A percentile compares a stretch with the other conserved stretches of the same genome.
Evolutionary conservation across 30 jellyfish, hydroid and myxozoan genomes (phyloP).

Genomic region (Pelagia noctiluca): DNA sequence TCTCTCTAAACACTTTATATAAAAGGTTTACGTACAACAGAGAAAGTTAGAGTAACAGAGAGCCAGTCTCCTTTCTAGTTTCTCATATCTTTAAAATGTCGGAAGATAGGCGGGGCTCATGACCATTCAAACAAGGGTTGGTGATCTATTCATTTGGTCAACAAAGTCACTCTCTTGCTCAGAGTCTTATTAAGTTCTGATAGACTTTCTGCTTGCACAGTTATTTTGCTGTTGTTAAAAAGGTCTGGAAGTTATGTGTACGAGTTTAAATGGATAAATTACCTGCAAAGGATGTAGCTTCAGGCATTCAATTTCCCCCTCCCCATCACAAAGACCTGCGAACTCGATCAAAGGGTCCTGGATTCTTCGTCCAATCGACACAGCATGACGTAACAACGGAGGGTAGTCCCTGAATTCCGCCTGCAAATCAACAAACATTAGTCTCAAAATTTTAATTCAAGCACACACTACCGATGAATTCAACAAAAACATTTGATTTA

Average conservation of each 20-base stretch:
- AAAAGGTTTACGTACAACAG: too few relatives aligned
- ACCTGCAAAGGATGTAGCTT: constrained; percentile 96
- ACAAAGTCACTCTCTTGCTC: too few relatives aligned
- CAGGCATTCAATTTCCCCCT: constrained; percentile 90
- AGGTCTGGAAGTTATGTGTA: not conserved
- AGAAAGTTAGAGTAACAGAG: too few relatives aligned
- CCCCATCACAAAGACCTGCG: constrained; percentile 93
- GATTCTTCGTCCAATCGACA: constrained; percentile 92
- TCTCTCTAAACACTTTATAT: too few relatives aligned
- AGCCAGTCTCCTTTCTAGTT: too few relatives aligned
- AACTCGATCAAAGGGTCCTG: constrained; percentile 94
- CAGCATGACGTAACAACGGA: constrained; percentile 90
- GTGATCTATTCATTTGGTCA: too few relatives aligned
- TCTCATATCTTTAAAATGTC: too few relatives aligned
- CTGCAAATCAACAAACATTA: constrained; percentile 44
- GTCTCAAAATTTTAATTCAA: too few relatives aligned
- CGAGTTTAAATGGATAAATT: not conserved
- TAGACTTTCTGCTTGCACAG: too few relatives aligned
- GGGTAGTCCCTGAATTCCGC: constrained; percentile 96
- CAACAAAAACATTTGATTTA: not conserved
- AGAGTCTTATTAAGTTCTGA: too few relatives aligned
- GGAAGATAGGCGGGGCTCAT: too few relatives aligned
- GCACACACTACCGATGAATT: not conserved
- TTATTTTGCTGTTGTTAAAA: not conserved
- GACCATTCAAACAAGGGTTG: too few relatives aligned